Base-by-base conservation (phyloP, 2,113 vertebrate genomes). In the Cochlearius cochlearius region DNA sequence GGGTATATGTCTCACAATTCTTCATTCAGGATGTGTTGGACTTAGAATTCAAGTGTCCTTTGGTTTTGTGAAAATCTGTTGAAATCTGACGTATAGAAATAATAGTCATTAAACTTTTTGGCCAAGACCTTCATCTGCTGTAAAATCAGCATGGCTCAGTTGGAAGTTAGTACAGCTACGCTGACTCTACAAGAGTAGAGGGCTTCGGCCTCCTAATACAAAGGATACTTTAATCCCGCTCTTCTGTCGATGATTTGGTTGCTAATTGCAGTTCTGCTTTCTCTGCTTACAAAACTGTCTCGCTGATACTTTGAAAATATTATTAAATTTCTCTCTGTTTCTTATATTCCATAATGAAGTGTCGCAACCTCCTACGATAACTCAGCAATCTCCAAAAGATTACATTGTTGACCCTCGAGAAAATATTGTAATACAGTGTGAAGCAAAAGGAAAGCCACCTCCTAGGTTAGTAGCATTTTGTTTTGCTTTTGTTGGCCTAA, bases 381-480 rank as follows among this genome's bases (percentile, higher is more conserved):
- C 97, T 91, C 98, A 98, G 60, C 99, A 99, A n/a, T 99, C 99
- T 97, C 99, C 99, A 91, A 99, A 99, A 98, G 98, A 99, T 98
- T 99, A 99, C 97, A 99, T 99, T 95, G 98, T 99, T 92, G 99
- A 99, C 96, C 99, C 99, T 45, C 98, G 99, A 76, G 99, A 99
- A 97, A 99, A 99, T 96, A 99, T 99, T 95, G 96, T 99, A 96
- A 99, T 99, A 97, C 98, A 99, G 67, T 99, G 99, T 96, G 99
- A 99, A 93, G 99, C 99, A 22, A 99, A 99, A 98, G 99, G 99
- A 95, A 99, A 99, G 34, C 99, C 99, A 78, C 98, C 99, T 95
- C 99, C 99, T 95, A 99, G 99, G 99, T 99, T 97, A 96, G 98
- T 97, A 84, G 87, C 60, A 4, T 55, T 59, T 86, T 86, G 19